Percentiles rank a stretch among this genome's conserved stretches.
Evolutionary conservation across 2,797 vertebrate genomes (phyloP).

Genomic region (Cryptoblepharus egeriae): DNA sequence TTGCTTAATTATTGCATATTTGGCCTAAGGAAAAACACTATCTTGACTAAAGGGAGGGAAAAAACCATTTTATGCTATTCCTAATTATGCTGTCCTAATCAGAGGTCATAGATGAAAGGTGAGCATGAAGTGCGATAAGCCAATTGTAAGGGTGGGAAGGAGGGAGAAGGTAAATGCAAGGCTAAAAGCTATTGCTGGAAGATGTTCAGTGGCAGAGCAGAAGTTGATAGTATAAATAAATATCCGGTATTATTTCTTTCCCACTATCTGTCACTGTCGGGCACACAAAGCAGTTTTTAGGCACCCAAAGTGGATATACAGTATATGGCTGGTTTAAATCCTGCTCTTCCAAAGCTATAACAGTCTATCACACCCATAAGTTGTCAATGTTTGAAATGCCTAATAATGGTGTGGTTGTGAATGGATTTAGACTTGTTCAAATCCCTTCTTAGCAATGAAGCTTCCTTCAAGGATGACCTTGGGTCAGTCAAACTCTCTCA

Average conservation of each 20-base stretch:
- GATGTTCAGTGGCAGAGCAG: neutral
- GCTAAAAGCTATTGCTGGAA: neutral
- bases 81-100: neutral
- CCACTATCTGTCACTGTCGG: no score
- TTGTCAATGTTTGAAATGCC: neutral
- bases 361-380: neutral
- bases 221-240: neutral
- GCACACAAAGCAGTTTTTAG: no score
- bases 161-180: neutral
- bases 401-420: no score
- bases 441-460: no score
- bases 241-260: no score
- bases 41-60: neutral
- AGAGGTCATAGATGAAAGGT: neutral
- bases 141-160: neutral
- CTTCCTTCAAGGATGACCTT: no score
- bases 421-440: no score
- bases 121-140: neutral
- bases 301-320: no score
- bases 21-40: neutral
- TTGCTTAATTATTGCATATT: accelerated
- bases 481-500: no score
- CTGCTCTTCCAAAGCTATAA: neutral
- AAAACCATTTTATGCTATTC: neutral
- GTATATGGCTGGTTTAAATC: neutral